These are phyloP conservation scores for Toxonevra muliebris DNA, from an alignment of 2,888 invertebrate species.

Conservation along the genomic window DNA sequence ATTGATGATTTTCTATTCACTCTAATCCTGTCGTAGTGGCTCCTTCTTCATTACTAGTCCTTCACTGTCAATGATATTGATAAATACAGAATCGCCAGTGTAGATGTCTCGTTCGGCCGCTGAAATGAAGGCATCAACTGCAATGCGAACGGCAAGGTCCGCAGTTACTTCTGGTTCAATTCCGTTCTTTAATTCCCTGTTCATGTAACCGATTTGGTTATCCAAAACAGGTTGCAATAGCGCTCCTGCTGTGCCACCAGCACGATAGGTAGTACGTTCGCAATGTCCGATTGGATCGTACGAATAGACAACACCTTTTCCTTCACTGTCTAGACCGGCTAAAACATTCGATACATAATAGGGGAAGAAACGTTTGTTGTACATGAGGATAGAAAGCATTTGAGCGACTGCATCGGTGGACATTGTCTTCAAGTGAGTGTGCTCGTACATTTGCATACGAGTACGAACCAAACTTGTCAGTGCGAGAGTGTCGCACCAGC, in stretches of 20 bases:
- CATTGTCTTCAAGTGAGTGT: constrained; percentile 94
- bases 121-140: constrained; percentile 96
- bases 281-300: constrained; percentile 98
- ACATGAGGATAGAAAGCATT: constrained; percentile 94
- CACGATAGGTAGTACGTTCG: constrained; percentile 84
- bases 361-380: constrained; percentile 97
- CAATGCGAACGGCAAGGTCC: constrained; percentile 83
- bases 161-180: constrained; percentile 70
- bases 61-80: constrained; percentile 88
- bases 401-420: constrained; percentile 92
- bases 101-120: constrained; percentile 98
- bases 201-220: constrained; percentile 92
- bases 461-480: constrained; percentile 84
- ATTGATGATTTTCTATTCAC: too few species aligned
- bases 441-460: constrained; percentile 93
- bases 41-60: constrained; percentile 79
- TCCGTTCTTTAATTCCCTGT: constrained; percentile 72
- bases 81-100: constrained; percentile 90
- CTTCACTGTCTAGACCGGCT: constrained; percentile 92
- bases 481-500: constrained; percentile 97
- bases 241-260: constrained; percentile 90
- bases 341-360: constrained; percentile 96
- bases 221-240: constrained; percentile 94
- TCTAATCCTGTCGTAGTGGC: constrained; percentile 86
- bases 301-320: constrained; percentile 93